Base-by-base conservation (phyloP, 2,113 vertebrate species). In the Merops nubicus region DNA sequence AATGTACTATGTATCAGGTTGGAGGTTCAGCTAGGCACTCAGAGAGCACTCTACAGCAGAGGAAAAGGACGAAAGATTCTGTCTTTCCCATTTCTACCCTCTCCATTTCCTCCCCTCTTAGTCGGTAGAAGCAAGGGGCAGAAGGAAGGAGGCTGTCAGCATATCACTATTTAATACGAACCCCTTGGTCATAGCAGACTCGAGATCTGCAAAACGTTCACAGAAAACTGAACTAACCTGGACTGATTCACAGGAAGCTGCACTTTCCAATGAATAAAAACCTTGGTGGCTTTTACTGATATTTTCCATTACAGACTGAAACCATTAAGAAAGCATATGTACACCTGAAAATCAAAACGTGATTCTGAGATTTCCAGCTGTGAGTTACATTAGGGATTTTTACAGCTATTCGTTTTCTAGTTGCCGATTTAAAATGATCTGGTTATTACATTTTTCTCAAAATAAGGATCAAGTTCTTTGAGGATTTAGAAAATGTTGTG, bases 271-370 rank as follows among this genome's bases (percentile, higher is more conserved):
- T 59, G 11, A 88, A 53, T 81, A 36, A 88, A 85, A 93, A 25
- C 26, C 28, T 54, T 90, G 7, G 65, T 93, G 50, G 36, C 18
- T 90, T 88, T 90, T 60, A 93, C 31, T 22, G 38, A 45, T 51
- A 38, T 86, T 90, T 91, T 94, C 88, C n/a, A 28, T 62, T 85
- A 65, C 75, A 88, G 54, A 45, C 54, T 80, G 75, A 88, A 95
- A 83, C 25, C 28, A 69, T 72, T 85, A 77, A 88, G 45, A 47
- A 86, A 83, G 34, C 25, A 34, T 65, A 76, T 19, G 54, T 21
- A 73, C 68, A 92, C 79, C 85, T 95, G 75, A 96, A 88, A 95
- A 85, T 3, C n/a, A 88, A 74, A 38, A 79, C 65, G 29, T 53
- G 11, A 65, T 85, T 85, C 70, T 62, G 72, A 77, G 85, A 53